Base-by-base conservation (phyloP, 2,888 invertebrate species). In the Polylopha cassiicola region DNA sequence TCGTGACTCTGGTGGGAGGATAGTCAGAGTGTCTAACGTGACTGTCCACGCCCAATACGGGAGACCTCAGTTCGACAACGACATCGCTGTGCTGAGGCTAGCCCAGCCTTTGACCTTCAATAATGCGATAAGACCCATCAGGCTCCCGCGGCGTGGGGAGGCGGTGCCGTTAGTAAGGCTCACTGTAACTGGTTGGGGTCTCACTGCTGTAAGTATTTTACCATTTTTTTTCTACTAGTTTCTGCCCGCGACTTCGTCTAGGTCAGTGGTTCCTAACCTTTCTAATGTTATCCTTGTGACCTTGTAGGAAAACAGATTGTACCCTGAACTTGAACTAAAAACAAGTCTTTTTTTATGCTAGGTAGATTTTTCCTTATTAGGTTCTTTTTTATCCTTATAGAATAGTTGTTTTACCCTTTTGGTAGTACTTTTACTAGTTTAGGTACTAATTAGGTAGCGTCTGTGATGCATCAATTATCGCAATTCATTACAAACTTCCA, bases 141-240 rank as follows among this genome's bases (percentile, higher is more conserved):
- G 76, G 24, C 52, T 86, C 21, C 85, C 86, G 0, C 58, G 55
- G 45, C 54, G 59, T 1, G 50, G 75, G 0, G 75, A 79, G 45
- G 51, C 63, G 0, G 75, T 86, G 4, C 86, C 86, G 0, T 54
- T 84, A 0, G 81, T 80, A 0, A 56, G 81, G 32, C 56, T 86
- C 0, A 80, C 82, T 3, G 81, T 86, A 1, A 79, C 84, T 0
- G 86, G 86, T 1, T 87, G 86, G 86, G 86, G 86, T 0, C 55
- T 82, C 0, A 82, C 84, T 37, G 79, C 76, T 47, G 86, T 86
- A 46, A 72, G 74, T 69, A 47, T 41, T 3, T n/a, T n/a, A n/a
- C n/a, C 15, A 1, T 3, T 3, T 11, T 6, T 21, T 7, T 18
- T 2, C 1, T 13, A 3, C 3, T 21, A 5, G 1, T 4, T 11